phyloP scores from a whole-genome alignment of 2,888 invertebrate species.

The Erebia palarica region DNA sequence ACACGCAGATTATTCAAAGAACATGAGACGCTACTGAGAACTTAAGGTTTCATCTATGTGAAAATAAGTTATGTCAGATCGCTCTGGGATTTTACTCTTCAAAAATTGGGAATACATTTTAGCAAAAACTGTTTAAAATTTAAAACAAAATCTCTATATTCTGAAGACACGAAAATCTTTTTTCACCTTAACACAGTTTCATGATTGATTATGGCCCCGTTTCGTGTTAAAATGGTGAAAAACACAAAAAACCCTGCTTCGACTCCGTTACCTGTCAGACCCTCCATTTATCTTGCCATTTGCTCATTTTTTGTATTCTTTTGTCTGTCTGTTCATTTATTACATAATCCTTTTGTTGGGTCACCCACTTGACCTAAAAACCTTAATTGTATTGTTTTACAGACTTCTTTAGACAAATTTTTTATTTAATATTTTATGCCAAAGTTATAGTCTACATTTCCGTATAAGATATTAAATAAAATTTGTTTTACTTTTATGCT shows the following conservation, averaged over 20 bases:
- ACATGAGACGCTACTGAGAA: too few relatives aligned
- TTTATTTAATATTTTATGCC: not conserved
- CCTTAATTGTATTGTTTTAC: conserved; percentile 17
- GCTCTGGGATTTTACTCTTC: too few relatives aligned
- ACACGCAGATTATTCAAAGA: too few relatives aligned
- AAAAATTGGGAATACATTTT: too few relatives aligned
- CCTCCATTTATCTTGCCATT: conserved; percentile 37
- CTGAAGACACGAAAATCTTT: conserved; percentile 6
- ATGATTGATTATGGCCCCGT: conserved; percentile 29
- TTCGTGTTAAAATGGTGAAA: conserved; percentile 29
- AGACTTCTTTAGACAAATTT: not conserved
- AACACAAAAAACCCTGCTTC: conserved; percentile 17
- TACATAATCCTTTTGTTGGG: conserved; percentile 24
- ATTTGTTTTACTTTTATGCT: too few relatives aligned
- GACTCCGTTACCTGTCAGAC: conserved; percentile 35
- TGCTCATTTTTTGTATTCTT: conserved; percentile 35
- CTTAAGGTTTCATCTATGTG: too few relatives aligned
- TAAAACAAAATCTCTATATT: not conserved
- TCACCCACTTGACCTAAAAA: conserved; percentile 22
- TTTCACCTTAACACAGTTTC: conserved; percentile 18
- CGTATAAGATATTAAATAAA: too few relatives aligned
- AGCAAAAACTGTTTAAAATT: conserved; percentile 13
- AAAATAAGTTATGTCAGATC: too few relatives aligned
- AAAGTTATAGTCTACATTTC: too few relatives aligned
- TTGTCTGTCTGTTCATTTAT: conserved; percentile 30